Evolutionary conservation across 2,888 invertebrate species (phyloP).

Genomic region (Argynnis bischoffii): DNA sequence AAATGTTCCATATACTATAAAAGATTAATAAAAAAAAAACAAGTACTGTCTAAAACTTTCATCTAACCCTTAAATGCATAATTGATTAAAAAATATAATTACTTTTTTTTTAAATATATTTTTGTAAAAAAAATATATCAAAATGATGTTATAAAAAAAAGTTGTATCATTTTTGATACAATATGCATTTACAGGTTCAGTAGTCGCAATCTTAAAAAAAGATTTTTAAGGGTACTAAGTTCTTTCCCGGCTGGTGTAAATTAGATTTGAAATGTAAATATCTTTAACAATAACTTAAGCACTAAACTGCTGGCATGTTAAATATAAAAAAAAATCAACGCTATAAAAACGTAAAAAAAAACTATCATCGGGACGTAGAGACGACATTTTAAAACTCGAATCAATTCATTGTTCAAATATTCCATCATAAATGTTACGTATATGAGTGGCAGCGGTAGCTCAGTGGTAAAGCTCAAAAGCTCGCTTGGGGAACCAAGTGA

Average conservation of each 20-base stretch:
- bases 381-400: neutral
- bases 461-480: too few relatives aligned
- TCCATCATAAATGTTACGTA: too few relatives aligned
- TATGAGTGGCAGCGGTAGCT: too few relatives aligned
- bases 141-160: neutral
- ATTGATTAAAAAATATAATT: constrained; percentile 1
- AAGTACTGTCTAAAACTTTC: neutral
- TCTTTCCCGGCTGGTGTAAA: neutral
- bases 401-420: too few relatives aligned
- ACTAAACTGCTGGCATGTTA: constrained; percentile 7
- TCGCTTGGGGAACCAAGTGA: too few relatives aligned
- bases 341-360: constrained; percentile 6
- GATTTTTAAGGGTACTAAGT: neutral
- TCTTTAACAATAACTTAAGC: constrained; percentile 14
- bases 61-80: constrained; percentile 14
- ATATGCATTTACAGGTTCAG: constrained; percentile 3
- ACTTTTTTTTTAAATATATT: neutral
- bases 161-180: neutral
- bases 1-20: constrained; percentile 16
- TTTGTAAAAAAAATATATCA: neutral
- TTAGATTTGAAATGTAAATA: neutral
- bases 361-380: neutral
- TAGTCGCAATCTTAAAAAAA: too few relatives aligned
- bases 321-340: constrained; percentile 6
- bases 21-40: constrained; percentile 6